These are phyloP conservation scores for Cephalotes varians DNA, from an alignment of 2,888 invertebrate species.

Conservation along the genomic window DNA sequence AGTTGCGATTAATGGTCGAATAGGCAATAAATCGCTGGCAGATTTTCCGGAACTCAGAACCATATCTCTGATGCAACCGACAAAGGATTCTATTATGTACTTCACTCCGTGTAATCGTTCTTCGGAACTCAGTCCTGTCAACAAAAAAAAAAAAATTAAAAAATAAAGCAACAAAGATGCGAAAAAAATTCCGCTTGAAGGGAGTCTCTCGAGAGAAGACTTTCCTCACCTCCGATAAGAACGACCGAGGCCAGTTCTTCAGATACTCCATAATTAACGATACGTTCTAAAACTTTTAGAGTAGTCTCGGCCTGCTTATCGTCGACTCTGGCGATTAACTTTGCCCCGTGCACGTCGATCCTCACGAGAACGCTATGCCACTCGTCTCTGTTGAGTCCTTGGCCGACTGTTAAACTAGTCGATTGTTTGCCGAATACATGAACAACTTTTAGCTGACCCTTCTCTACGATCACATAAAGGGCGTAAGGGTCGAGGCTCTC, in stretches of 20 bases:
- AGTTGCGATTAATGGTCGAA: constrained; percentile 93
- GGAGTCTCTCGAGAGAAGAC: neutral
- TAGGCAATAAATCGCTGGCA: constrained; percentile 93
- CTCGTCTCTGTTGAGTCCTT: constrained; percentile 94
- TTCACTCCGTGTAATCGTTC: constrained; percentile 95
- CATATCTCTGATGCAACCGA: constrained; percentile 96
- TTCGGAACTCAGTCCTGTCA: constrained; percentile 90
- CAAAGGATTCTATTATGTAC: constrained; percentile 97
- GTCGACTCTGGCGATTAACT: constrained; percentile 95
- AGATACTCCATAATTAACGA: constrained; percentile 94
- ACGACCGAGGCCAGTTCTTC: constrained; percentile 95
- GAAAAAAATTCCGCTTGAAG: neutral
- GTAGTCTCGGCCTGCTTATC: constrained; percentile 93
- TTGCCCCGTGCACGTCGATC: constrained; percentile 94
- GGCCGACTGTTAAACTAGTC: constrained; percentile 94
- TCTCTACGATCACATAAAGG: constrained; percentile 95
- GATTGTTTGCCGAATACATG: constrained; percentile 96
- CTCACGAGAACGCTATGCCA: constrained; percentile 96
- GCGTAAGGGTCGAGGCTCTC: constrained; percentile 95
- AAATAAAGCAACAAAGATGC: neutral
- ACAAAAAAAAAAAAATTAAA: too few species aligned
- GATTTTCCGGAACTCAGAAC: constrained; percentile 94
- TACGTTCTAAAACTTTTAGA: constrained; percentile 93
- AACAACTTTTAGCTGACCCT: constrained; percentile 96
- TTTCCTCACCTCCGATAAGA: constrained; percentile 92